A percentile compares a stretch with the other conserved stretches of the same genome.
Evolutionary conservation across 1,140 invertebrate genomes (phyloP).

Genomic region (Drosophila murphyi): DNA sequence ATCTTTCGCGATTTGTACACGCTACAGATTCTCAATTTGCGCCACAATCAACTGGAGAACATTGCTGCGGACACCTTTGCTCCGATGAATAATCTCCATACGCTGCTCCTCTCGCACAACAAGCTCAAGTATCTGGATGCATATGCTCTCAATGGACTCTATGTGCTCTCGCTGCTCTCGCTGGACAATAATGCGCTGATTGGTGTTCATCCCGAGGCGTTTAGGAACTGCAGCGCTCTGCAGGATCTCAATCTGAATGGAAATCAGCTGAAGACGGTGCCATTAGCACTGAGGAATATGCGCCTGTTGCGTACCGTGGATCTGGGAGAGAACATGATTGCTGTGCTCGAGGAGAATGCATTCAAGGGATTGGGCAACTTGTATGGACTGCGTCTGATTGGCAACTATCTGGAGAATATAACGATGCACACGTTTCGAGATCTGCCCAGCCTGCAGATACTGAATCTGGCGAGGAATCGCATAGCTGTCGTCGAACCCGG

Average conservation of each 20-base stretch:
- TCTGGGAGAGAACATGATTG: constrained; percentile 93
- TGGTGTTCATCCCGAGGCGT: constrained; percentile 91
- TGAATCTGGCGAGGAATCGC: constrained; percentile 95
- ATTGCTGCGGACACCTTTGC: constrained; percentile 92
- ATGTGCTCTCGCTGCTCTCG: constrained; percentile 90
- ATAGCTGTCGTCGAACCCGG: constrained; percentile 92
- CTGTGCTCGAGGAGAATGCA: constrained; percentile 90
- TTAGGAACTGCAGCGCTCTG: constrained; percentile 92
- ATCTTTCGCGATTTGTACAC: constrained; percentile 93
- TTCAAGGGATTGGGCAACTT: constrained; percentile 92
- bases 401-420: constrained; percentile 94
- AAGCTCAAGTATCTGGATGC: constrained; percentile 91
- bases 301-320: constrained; percentile 91
- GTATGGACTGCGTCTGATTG: constrained; percentile 93
- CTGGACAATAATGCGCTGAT: constrained; percentile 92
- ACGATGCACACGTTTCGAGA: constrained; percentile 92
- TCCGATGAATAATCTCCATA: constrained; percentile 93
- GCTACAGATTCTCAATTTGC: constrained; percentile 92
- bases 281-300: constrained; percentile 90
- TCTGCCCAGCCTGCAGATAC: constrained; percentile 92
- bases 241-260: constrained; percentile 94
- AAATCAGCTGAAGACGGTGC: constrained; percentile 92
- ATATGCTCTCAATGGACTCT: constrained; percentile 91
- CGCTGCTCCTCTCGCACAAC: constrained; percentile 91
- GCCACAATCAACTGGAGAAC: constrained; percentile 91